phyloP scores from a whole-genome alignment of 2,113 vertebrate species.

The Cricetomys ansorgei region DNA sequence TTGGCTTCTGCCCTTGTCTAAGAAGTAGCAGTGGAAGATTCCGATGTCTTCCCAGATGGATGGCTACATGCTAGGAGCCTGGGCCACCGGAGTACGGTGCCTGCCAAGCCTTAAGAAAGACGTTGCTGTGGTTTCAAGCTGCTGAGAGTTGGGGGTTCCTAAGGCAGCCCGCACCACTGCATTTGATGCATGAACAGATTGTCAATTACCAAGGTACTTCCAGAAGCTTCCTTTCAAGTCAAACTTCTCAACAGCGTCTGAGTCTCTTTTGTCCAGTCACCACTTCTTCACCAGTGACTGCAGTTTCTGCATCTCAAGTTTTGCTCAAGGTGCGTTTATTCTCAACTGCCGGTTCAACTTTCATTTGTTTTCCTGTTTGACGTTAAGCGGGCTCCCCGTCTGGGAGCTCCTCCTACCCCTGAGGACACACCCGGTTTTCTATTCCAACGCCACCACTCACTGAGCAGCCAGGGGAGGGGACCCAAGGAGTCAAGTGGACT shows the following conservation, averaged over 20 bases:
- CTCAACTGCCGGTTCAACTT: neutral
- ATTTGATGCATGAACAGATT: neutral
- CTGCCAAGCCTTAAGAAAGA: neutral
- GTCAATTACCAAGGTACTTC: neutral
- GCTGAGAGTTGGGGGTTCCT: neutral
- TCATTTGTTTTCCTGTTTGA: neutral
- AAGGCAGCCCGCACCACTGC: neutral
- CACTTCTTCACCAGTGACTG: neutral
- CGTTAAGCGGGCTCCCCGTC: neutral
- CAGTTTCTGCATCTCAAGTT: neutral
- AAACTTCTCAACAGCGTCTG: neutral
- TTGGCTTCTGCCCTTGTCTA: neutral
- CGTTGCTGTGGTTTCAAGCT: neutral
- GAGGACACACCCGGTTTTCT: neutral
- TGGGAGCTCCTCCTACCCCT: neutral
- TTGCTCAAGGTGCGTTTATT: neutral
- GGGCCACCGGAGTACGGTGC: neutral
- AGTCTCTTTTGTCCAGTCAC: neutral
- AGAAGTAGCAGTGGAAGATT: neutral
- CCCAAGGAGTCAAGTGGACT: too few relatives aligned
- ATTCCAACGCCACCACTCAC: neutral
- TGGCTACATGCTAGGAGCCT: neutral
- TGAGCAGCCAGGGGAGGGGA: neutral
- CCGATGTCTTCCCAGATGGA: neutral
- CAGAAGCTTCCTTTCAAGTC: neutral